A percentile compares a stretch with the other conserved stretches of the same genome.
Conservation (phyloP, 1,140 invertebrate species). For the Popillia japonica region DNA sequence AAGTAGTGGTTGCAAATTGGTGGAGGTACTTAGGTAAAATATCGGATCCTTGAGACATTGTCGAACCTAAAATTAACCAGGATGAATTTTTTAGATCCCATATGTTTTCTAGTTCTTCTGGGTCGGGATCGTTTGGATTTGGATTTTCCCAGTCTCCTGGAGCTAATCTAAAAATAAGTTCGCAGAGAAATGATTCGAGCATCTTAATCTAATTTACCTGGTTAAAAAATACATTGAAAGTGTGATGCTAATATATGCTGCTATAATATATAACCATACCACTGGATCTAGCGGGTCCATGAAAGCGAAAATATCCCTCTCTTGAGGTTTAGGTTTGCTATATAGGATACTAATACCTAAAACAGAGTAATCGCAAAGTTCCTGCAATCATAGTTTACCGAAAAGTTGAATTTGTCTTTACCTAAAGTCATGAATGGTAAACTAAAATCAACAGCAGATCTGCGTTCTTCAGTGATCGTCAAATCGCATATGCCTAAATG, state of each 20-base stretch:
- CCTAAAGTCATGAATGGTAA: slow-evolving; percentile 90
- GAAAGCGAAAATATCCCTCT: slow-evolving; percentile 83
- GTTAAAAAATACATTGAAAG: slow-evolving; percentile 81
- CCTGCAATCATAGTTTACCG: neutral
- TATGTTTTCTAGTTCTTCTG: slow-evolving; percentile 78
- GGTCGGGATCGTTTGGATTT: slow-evolving; percentile 81
- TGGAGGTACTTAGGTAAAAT: slow-evolving; percentile 73
- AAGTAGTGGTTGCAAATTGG: no score
- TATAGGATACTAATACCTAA: slow-evolving; percentile 80
- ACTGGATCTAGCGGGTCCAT: slow-evolving; percentile 84
- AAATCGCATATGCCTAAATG: slow-evolving; percentile 92
- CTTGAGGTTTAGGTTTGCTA: slow-evolving; percentile 72
- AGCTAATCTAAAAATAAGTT: slow-evolving; percentile 70
- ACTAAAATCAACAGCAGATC: slow-evolving; percentile 87
- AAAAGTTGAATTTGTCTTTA: slow-evolving; percentile 48
- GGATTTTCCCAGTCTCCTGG: slow-evolving; percentile 88
- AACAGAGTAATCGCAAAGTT: slow-evolving; percentile 37
- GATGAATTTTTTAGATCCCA: slow-evolving; percentile 77
- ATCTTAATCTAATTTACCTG: slow-evolving; percentile 64
- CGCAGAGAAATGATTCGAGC: no score
- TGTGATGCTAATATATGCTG: slow-evolving; percentile 84
- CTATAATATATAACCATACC: slow-evolving; percentile 91
- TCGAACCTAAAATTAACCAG: slow-evolving; percentile 79
- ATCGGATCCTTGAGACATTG: slow-evolving; percentile 82
- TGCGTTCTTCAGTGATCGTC: slow-evolving; percentile 87